These are phyloP conservation scores for Sinopyrophorus schimmeli DNA, from an alignment of 2,888 invertebrate genomes.

Conservation along the genomic window DNA sequence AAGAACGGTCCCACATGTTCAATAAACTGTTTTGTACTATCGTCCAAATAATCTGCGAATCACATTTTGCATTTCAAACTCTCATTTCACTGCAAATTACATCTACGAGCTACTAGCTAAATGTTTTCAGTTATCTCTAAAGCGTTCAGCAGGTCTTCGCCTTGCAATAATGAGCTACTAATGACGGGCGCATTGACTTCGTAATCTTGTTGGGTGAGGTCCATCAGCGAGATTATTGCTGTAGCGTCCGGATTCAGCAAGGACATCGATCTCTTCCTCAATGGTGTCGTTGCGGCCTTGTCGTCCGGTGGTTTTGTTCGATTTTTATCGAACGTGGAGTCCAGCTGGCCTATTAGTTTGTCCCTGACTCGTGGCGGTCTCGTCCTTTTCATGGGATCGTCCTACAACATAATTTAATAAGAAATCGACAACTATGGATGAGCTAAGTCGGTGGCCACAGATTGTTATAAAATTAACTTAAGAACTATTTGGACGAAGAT, in stretches of 20 bases:
- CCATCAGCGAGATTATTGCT: conserved; percentile 54
- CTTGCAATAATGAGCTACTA: conserved; percentile 54
- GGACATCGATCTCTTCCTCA: conserved; percentile 52
- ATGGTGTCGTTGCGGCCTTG: conserved; percentile 28
- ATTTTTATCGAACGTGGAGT: conserved; percentile 24
- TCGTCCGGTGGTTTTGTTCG: conserved; percentile 30
- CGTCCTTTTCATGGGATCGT: conserved; percentile 21
- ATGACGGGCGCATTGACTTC: conserved; percentile 60
- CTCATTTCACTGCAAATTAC: conserved; percentile 20
- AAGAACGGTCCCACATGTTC: neutral
- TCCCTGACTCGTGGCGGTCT: conserved; percentile 10
- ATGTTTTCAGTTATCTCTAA: conserved; percentile 51
- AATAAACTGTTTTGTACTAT: conserved; percentile 12
- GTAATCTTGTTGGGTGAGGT: conserved; percentile 59
- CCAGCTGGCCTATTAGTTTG: conserved; percentile 14
- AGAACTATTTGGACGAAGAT: too few relatives aligned
- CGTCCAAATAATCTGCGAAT: neutral
- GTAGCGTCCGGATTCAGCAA: conserved; percentile 53
- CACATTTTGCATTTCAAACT: conserved; percentile 28
- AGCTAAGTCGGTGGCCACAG: too few relatives aligned
- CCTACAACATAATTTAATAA: conserved; percentile 17
- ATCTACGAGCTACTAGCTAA: conserved; percentile 44
- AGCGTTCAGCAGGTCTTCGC: conserved; percentile 57
- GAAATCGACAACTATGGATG: too few relatives aligned
- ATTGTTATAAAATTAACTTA: too few relatives aligned